phyloP scores from a whole-genome alignment of 2,797 vertebrate species.

The Syndactyla subalaris region DNA sequence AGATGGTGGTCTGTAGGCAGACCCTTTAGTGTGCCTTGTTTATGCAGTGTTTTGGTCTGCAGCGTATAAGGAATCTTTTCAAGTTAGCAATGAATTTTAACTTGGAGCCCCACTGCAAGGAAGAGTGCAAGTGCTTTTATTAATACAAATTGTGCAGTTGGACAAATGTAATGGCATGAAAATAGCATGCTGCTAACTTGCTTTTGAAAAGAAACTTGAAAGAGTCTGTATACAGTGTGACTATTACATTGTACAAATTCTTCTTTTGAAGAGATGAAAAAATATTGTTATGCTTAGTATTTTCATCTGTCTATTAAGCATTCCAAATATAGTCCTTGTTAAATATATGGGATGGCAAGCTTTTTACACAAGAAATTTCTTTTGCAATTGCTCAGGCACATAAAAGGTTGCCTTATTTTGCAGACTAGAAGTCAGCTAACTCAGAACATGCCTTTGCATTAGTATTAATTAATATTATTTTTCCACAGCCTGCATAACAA shows the following conservation, averaged over 20 bases:
- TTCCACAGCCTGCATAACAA: not conserved
- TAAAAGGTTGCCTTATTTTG: constrained; percentile 31
- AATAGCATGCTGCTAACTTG: constrained; percentile 47
- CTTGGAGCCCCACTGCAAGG: constrained; percentile 14
- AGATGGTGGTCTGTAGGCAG: not conserved
- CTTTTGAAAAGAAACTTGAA: constrained; percentile 58
- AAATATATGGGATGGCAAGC: constrained; percentile 18
- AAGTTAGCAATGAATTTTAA: constrained; percentile 11
- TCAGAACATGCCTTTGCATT: not conserved
- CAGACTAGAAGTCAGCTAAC: not conserved
- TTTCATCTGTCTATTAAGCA: constrained; percentile 45
- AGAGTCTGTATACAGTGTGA: constrained; percentile 9
- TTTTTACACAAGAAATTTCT: constrained; percentile 13
- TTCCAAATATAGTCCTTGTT: constrained; percentile 37
- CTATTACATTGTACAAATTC: constrained; percentile 16
- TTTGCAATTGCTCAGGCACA: not conserved
- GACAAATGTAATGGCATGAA: constrained; percentile 60
- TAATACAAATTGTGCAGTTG: constrained; percentile 33
- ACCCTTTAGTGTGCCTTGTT: constrained; percentile 18
- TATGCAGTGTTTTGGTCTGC: constrained; percentile 30
- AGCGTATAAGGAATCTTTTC: constrained; percentile 18
- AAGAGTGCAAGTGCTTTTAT: constrained; percentile 42
- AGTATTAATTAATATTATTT: constrained; percentile 26
- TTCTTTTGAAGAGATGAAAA: constrained; percentile 48
- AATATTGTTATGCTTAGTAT: constrained; percentile 47